Evolutionary conservation across 2,888 invertebrate genomes (phyloP), one percentile per base, ranked within the genome.

Genomic region (Phyllotreta cruciferae): DNA sequence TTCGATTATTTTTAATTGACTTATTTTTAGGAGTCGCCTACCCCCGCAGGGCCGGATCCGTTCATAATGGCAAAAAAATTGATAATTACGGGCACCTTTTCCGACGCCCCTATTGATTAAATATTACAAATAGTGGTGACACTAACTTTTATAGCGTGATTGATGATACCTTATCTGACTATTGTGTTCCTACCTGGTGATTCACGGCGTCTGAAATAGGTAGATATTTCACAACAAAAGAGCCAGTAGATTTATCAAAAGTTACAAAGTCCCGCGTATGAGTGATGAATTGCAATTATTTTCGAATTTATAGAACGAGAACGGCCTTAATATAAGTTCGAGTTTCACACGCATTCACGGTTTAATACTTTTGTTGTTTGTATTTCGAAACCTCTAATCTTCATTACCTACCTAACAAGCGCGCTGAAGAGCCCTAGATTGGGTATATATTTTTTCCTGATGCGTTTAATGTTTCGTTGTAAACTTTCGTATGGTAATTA

Each of bases 1-100:
- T 66, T 62, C 60, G 61, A 64, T 64, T 54, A 61, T 56, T 61
- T 61, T 61, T 54, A 57, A 61, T 64, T 64, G 64, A 49, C 64
- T 61, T 64, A 64, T 61, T 61, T 64, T 64, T 61, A 64, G 64
- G 56, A 54, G 35, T 39, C 38, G 38, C 34, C 34, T 41, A 44
- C 39, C 47, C n/a, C 36, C 50, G 35, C 38, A 38, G 45, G 56
- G 56, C 44, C 24, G 24, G 24, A 24, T 24, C 24, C 24, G 24
- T 3, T 1, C 24, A 24, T 1, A 24, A 24, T 24, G 24, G 24
- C 1, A 24, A 24, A 24, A 24, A 24, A 24, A 24, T 24, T 24
- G 24, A 24, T 24, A 24, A 24, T 24, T 24, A 24, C 24, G 24
- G 24, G 24, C 37, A 14, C 37, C 52, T 37, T 52, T 52, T 52